Base-by-base conservation (phyloP, 2,888 invertebrate species). In the Ichneumon xanthorius region DNA sequence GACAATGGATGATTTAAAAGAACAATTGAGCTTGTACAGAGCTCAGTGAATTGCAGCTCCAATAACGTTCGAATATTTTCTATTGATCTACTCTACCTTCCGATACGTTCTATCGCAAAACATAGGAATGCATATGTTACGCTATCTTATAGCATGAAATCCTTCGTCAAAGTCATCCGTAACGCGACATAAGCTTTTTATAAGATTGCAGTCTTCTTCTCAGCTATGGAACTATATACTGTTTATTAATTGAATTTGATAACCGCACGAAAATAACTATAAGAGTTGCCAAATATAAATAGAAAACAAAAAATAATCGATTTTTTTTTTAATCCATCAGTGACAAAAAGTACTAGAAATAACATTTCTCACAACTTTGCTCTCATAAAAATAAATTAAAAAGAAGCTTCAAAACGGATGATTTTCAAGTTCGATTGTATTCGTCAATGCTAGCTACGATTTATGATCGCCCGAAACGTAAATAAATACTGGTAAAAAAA, bases 21-120 rank as follows among this genome's bases (percentile, higher is more conserved):
- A 87, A 37, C 88, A 88, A 80, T 61, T 88, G 65, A 87, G 86
- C 50, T 76, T 88, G 48, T 88, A 88, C 70, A 88, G 86, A 86
- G 72, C 67, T 5, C 79, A 85, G 63, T 85, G 58, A 88, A 71
- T 79, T 26, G 40, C 65, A 72, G 71, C 63, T 80, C 71, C 70
- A n/a, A 71, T 14, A 48, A 37, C 65, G 37, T 45, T 19, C 14
- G 70, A 55, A 11, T 16, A 16, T 45, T 82, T 67, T 80, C 45
- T 53, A 53, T 70, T 65, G 50, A 67, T 53, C 61, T 61, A 14
- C 33, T 16, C 33, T 61, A 16, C 30, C 30, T 61, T 30, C 33
- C 2, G 11, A 16, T 16, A 1, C 4, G 6, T n/a, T 61, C 61
- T 11, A 6, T 33, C 7, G 33, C 16, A 77, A 30, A 16, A 30